Conservation (phyloP, 1,140 invertebrate species). For the Metopolophium dirhodum region DNA sequence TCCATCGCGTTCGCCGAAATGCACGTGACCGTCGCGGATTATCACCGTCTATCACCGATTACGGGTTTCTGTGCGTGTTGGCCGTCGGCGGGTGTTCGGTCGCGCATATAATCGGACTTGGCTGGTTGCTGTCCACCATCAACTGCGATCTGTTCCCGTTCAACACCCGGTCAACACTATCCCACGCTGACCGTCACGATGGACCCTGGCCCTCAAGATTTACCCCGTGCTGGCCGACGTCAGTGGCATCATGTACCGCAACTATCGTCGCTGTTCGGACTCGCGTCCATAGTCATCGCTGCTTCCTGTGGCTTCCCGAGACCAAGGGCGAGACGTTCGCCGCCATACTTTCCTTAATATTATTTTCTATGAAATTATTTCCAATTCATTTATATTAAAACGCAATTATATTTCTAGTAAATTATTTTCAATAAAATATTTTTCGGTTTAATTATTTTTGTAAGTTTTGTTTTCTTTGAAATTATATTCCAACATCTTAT, state of each 20-base stretch:
- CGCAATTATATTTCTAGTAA: no score
- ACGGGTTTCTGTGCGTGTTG: no score
- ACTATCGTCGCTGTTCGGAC: constrained; percentile 55
- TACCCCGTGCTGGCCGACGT: constrained; percentile 57
- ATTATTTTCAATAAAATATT: no score
- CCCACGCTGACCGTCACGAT: constrained; percentile 52
- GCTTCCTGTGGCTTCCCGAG: constrained; percentile 64
- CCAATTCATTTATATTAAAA: no score
- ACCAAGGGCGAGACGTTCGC: constrained; percentile 65
- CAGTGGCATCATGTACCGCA: constrained; percentile 54
- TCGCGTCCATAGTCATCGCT: constrained; percentile 60
- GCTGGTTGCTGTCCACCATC: constrained; percentile 50
- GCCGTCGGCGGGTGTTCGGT: constrained; percentile 54
- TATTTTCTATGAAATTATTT: no score
- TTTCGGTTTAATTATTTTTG: no score
- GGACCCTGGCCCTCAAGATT: constrained; percentile 58
- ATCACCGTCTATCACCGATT: no score
- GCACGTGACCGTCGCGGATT: constrained; percentile 56
- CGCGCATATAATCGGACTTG: constrained; percentile 36
- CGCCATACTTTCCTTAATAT: no score
- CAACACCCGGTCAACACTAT: no score
- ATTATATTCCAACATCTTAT: no score
- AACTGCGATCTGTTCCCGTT: no score
- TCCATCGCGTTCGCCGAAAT: constrained; percentile 59
- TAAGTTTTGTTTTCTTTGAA: no score